phyloP scores from a whole-genome alignment of 2,113 vertebrate species.

The Probosciger aterrimus region DNA sequence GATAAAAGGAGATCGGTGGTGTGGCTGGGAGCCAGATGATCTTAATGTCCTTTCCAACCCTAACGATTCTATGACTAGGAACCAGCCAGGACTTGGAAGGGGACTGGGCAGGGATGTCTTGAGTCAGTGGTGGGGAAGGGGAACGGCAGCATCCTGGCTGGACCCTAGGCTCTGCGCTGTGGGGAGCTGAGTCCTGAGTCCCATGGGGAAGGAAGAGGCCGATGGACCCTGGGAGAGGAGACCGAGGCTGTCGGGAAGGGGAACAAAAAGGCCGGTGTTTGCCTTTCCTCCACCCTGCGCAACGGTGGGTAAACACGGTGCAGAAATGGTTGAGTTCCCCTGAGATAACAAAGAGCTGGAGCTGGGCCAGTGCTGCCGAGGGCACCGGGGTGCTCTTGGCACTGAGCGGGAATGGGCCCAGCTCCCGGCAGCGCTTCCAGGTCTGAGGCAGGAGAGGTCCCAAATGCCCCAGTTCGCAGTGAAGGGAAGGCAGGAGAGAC shows the following conservation, averaged over 20 bases:
- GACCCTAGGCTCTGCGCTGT: neutral
- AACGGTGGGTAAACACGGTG: conserved; percentile 16
- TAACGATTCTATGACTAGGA: neutral
- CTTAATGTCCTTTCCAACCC: neutral
- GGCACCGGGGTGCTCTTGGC: neutral
- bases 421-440: neutral
- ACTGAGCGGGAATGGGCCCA: neutral
- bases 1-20: neutral
- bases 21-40: neutral
- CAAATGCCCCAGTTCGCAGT: too few species aligned
- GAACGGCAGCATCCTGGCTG: fast-evolving
- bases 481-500: neutral
- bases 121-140: neutral
- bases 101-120: neutral
- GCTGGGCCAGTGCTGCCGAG: neutral
- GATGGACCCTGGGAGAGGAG: neutral
- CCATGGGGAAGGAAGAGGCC: fast-evolving
- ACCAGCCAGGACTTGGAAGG: neutral
- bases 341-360: conserved; percentile 1
- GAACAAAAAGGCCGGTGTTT: conserved; percentile 58
- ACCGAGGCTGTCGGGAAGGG: neutral
- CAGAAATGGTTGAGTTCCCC: conserved; percentile 8
- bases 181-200: neutral
- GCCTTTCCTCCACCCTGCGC: neutral
- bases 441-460: neutral